phyloP scores from a whole-genome alignment of 2,113 vertebrate species.

The Centrocercus urophasianus region DNA sequence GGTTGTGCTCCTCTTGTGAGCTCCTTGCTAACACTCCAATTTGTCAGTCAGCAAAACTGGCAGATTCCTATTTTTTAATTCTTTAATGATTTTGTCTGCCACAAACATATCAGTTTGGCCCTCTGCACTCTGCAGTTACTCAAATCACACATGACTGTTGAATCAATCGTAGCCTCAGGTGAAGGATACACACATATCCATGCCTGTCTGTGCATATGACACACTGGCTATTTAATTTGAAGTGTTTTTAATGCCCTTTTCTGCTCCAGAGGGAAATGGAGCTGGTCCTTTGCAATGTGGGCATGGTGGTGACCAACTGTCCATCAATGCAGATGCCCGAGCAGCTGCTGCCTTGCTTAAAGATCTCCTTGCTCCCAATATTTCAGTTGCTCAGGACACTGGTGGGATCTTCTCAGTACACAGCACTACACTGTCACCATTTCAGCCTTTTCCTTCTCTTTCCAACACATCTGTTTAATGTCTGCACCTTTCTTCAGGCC shows the following conservation, averaged over 20 bases:
- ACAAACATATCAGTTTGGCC: neutral
- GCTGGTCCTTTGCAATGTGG: neutral
- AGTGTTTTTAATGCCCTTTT: neutral
- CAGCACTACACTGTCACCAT: fast-evolving
- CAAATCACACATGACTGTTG: fast-evolving
- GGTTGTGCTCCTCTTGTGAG: neutral
- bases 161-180: neutral
- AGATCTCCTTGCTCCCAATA: neutral
- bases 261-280: neutral
- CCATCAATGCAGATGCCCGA: fast-evolving
- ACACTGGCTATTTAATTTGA: neutral
- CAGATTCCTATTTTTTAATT: fast-evolving
- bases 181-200: fast-evolving
- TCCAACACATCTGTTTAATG: neutral
- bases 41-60: neutral
- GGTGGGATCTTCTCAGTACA: neutral
- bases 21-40: neutral
- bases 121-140: neutral
- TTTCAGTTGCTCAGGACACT: neutral
- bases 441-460: neutral
- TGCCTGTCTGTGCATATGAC: neutral
- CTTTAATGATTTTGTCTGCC: neutral
- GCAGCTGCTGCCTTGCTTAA: neutral
- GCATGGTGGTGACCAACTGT: neutral
- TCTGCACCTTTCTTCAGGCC: neutral